Conservation (phyloP, 35 echinoderm and acorn worm species). For the Apostichopus californicus region DNA sequence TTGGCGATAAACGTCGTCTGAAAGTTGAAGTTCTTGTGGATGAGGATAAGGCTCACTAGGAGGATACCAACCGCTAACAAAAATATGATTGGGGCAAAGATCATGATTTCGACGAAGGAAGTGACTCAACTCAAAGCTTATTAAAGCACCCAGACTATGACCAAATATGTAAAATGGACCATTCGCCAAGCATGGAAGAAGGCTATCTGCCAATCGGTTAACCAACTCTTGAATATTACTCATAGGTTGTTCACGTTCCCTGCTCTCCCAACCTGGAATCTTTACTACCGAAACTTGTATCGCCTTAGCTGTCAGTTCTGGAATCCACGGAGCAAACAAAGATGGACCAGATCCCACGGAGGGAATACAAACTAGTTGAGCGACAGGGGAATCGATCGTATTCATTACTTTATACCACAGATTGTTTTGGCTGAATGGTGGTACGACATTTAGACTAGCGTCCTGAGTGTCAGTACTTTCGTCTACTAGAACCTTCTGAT, state of each 20-base stretch:
- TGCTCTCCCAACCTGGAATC: constrained; percentile 91
- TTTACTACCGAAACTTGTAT: constrained; percentile 82
- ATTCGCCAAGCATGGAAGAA: constrained; percentile 68
- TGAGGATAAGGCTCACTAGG: constrained; percentile 91
- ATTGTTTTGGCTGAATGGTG: constrained; percentile 49
- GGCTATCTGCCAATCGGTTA: constrained; percentile 63
- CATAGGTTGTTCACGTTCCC: constrained; percentile 84
- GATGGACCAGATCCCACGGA: constrained; percentile 87
- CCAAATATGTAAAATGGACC: constrained; percentile 89
- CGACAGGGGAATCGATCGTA: constrained; percentile 55
- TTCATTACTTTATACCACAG: constrained; percentile 82
- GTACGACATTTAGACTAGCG: neutral
- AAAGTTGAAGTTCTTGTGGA: constrained; percentile 86
- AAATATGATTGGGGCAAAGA: constrained; percentile 76
- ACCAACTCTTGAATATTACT: constrained; percentile 82
- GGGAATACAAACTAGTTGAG: constrained; percentile 88
- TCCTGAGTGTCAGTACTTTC: constrained; percentile 54
- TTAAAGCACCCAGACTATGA: constrained; percentile 90
- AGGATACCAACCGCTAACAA: constrained; percentile 94
- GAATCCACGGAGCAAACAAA: constrained; percentile 81
- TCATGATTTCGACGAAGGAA: constrained; percentile 76
- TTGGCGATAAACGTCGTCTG: constrained; percentile 70
- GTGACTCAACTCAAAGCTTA: constrained; percentile 89
- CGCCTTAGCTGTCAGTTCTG: constrained; percentile 62
- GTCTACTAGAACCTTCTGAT: constrained; percentile 69